phyloP scores from a whole-genome alignment of 92 coral and sea anemone genomes.

The Siderastrea radians region DNA sequence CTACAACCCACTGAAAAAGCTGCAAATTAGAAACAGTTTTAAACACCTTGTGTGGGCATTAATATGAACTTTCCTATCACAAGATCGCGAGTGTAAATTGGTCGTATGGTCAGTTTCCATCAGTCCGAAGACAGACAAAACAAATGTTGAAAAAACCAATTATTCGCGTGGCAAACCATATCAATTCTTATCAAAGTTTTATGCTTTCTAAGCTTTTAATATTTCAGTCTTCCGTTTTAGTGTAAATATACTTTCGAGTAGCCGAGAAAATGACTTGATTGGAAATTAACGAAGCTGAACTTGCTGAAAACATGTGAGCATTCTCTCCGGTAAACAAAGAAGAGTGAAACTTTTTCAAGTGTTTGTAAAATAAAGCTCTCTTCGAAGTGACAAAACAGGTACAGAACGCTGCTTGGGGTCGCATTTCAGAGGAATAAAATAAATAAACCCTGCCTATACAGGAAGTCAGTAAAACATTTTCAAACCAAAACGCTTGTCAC shows the following conservation, averaged over 20 bases:
- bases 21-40: neutral
- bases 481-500: conserved; percentile 10
- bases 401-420: conserved; percentile 17
- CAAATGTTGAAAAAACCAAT: neutral
- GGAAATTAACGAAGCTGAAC: neutral
- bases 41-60: neutral
- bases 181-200: neutral
- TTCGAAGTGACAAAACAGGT: neutral
- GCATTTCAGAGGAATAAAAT: neutral
- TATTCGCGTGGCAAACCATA: neutral
- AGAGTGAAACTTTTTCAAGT: neutral
- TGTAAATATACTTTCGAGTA: neutral
- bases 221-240: neutral
- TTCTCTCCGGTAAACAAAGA: neutral
- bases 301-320: neutral
- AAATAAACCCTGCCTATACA: conserved; percentile 11
- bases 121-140: neutral
- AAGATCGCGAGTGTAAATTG: neutral
- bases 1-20: neutral
- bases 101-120: neutral
- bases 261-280: neutral
- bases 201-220: conserved; percentile 7
- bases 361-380: neutral
- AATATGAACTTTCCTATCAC: conserved; percentile 2
- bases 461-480: conserved; percentile 22